phyloP scores from a whole-genome alignment of 2,113 vertebrate genomes.

The Aspiorhynchus laticeps region DNA sequence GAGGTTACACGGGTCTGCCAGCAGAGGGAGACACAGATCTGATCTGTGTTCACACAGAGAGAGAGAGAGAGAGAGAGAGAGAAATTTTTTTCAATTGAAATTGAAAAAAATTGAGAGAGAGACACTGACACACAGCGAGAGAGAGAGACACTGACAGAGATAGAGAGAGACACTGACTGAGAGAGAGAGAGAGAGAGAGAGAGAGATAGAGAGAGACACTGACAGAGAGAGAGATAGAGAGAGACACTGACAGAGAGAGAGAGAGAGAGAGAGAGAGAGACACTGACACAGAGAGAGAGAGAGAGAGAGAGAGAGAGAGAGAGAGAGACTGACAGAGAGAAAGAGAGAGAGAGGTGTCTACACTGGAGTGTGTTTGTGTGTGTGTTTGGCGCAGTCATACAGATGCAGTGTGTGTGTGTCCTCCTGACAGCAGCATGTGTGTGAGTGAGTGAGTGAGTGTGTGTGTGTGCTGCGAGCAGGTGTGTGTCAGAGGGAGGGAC shows the following conservation, averaged over 20 bases:
- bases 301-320: too few relatives aligned
- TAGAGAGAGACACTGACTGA: too few relatives aligned
- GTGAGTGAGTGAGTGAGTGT: neutral
- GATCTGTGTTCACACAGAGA: neutral
- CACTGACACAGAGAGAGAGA: neutral
- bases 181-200: neutral
- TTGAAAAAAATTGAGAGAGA: too few relatives aligned
- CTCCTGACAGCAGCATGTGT: conserved; percentile 18
- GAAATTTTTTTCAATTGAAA: too few relatives aligned
- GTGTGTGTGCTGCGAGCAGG: conserved; percentile 25
- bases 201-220: neutral
- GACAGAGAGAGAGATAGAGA: neutral
- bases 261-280: neutral
- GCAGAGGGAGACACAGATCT: neutral
- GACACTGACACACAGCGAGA: too few relatives aligned
- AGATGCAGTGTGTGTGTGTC: conserved; percentile 42
- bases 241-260: too few relatives aligned
- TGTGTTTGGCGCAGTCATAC: conserved; percentile 45
- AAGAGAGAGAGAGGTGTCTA: conserved; percentile 63
- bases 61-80: neutral
- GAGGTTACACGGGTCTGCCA: neutral
- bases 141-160: too few relatives aligned
- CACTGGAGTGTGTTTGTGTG: conserved; percentile 24
- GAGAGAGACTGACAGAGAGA: too few relatives aligned
- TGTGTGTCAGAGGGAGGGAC: conserved; percentile 38